Evolutionary conservation across 2,113 vertebrate species (phyloP).

Genomic region (Xyrauchen texanus): DNA sequence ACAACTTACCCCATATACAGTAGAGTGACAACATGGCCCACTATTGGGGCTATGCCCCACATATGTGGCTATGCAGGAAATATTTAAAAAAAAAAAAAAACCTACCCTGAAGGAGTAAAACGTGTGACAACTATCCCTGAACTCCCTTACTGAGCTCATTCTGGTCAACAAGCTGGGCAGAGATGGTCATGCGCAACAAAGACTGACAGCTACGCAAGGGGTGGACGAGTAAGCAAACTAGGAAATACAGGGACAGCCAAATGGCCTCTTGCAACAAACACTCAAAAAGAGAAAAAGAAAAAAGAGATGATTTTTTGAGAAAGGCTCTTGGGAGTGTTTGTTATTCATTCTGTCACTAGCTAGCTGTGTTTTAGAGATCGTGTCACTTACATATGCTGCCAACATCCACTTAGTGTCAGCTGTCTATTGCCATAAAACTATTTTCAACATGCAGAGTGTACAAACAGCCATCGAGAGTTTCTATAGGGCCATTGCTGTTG

Average conservation of each 20-base stretch:
- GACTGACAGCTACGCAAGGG: slow-evolving; percentile 7
- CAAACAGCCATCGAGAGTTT: background rate
- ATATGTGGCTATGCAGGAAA: too few relatives aligned
- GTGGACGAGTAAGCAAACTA: slow-evolving; percentile 11
- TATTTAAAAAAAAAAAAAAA: too few relatives aligned
- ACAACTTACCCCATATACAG: too few relatives aligned
- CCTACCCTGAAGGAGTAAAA: too few relatives aligned
- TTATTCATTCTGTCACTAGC: slow-evolving; percentile 6
- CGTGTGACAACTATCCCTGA: too few relatives aligned
- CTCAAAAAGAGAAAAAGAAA: background rate
- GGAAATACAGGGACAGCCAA: slow-evolving; percentile 3
- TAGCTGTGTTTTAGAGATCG: slow-evolving; percentile 33
- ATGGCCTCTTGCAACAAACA: slow-evolving; percentile 4
- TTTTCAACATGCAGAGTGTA: slow-evolving; percentile 48
- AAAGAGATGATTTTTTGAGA: background rate
- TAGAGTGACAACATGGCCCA: too few relatives aligned
- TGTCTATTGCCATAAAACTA: slow-evolving; percentile 55
- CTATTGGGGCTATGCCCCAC: too few relatives aligned
- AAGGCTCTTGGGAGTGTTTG: slow-evolving; percentile 14
- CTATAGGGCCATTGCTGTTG: slow-evolving; percentile 13
- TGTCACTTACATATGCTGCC: slow-evolving; percentile 17
- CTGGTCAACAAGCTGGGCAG: background rate
- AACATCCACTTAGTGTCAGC: slow-evolving; percentile 49
- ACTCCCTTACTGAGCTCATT: too few relatives aligned
- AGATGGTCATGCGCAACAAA: background rate